Percentiles rank a stretch among this genome's conserved stretches.
These are phyloP conservation scores for Cossypha dichroa DNA, from an alignment of 2,797 vertebrate species.

Conservation along the genomic window DNA sequence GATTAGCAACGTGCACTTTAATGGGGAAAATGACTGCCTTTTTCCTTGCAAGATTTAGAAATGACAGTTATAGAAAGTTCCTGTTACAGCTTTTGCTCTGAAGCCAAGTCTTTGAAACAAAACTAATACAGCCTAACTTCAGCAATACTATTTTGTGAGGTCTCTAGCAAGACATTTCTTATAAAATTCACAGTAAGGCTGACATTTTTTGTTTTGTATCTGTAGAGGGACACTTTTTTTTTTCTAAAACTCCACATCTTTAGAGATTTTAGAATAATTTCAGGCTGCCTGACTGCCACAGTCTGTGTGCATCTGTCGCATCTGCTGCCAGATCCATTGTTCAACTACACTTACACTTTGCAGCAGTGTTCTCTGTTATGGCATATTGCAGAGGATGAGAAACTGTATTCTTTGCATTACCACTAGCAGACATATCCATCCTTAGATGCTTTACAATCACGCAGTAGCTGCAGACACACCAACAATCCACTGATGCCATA, in stretches of 20 bases:
- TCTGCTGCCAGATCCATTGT: not conserved
- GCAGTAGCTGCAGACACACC: not conserved
- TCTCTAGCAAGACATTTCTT: not conserved
- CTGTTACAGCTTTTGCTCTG: not conserved
- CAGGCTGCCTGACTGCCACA: not conserved
- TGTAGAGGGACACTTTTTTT: not conserved
- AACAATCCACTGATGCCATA: accelerated
- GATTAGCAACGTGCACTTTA: not conserved
- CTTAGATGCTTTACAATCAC: not conserved
- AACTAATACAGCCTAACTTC: not conserved
- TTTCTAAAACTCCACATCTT: not conserved
- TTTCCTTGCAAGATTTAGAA: not conserved
- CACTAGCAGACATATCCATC: not conserved
- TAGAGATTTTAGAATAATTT: not conserved
- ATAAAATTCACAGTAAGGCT: not conserved
- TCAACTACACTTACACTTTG: not conserved
- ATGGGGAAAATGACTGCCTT: not conserved
- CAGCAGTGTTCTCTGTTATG: not conserved
- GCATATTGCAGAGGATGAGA: not conserved
- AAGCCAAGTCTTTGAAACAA: not conserved
- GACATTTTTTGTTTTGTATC: not conserved
- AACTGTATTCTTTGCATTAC: not conserved
- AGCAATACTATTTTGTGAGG: not conserved
- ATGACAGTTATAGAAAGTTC: not conserved
- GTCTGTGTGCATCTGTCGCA: not conserved